Conservation (phyloP, 2,797 vertebrate species). For the Darevskia nairensis region DNA sequence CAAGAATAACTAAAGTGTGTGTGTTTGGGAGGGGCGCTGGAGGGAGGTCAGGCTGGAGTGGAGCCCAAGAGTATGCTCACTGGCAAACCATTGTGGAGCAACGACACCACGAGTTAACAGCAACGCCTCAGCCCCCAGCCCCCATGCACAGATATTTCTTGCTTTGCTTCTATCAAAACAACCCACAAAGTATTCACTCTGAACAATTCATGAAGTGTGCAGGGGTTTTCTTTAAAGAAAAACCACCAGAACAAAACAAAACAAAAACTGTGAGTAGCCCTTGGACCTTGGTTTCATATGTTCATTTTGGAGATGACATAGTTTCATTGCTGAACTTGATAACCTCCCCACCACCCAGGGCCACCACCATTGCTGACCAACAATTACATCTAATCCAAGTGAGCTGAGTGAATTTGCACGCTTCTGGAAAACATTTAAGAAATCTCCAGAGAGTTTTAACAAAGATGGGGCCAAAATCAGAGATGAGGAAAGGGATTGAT, state of each 20-base stretch:
- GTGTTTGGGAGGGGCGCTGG: neutral
- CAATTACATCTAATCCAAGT: neutral
- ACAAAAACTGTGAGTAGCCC: neutral
- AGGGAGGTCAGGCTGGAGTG: neutral
- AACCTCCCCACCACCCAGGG: too few species aligned
- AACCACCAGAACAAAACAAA: too few species aligned
- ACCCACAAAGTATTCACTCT: neutral
- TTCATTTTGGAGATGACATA: neutral
- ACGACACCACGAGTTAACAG: constrained; percentile 33
- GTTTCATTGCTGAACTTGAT: too few species aligned
- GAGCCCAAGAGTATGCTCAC: neutral
- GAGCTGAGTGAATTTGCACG: neutral
- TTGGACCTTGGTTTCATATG: neutral
- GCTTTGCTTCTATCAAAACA: constrained; percentile 4
- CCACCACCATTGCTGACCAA: too few species aligned
- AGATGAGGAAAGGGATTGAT: too few species aligned
- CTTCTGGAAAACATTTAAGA: neutral
- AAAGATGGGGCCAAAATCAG: neutral
- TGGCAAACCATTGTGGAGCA: constrained; percentile 32
- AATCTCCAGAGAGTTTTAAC: neutral
- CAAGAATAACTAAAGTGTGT: constrained; percentile 51
- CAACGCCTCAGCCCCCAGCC: neutral
- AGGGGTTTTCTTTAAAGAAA: neutral
- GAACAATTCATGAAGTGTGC: neutral
- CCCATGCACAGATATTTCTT: neutral